Evolutionary conservation across 2,888 invertebrate species (phyloP).

Genomic region (Osmoderma eremita): DNA sequence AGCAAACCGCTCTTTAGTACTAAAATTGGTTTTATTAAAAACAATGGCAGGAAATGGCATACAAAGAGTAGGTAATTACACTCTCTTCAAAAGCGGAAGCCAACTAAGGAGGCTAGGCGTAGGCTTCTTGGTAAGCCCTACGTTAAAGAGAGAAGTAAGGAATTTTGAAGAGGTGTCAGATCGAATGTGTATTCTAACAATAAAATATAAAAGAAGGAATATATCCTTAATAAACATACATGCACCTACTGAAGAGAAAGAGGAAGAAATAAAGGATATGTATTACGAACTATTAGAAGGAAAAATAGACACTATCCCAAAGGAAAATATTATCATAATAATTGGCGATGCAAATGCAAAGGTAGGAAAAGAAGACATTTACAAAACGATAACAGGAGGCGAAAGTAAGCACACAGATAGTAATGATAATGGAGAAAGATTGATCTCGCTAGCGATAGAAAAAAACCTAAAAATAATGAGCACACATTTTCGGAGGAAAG

Average conservation of each 20-base stretch:
- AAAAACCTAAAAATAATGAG: slow-evolving; percentile 37
- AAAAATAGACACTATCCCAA: slow-evolving; percentile 12
- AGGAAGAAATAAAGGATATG: slow-evolving; percentile 28
- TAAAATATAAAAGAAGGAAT: not conserved
- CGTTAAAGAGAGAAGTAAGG: too few relatives aligned
- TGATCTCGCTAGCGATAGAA: slow-evolving; percentile 41
- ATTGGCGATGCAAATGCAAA: slow-evolving; percentile 32
- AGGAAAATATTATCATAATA: slow-evolving; percentile 29
- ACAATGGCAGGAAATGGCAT: too few relatives aligned
- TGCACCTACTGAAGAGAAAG: slow-evolving; percentile 39
- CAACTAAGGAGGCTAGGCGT: too few relatives aligned
- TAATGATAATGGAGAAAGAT: slow-evolving; percentile 20
- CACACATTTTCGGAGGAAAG: slow-evolving; percentile 39
- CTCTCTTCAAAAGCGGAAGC: too few relatives aligned
- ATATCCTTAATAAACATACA: slow-evolving; percentile 8
- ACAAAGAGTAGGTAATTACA: too few relatives aligned
- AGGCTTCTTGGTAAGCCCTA: too few relatives aligned
- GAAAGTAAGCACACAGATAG: slow-evolving; percentile 35
- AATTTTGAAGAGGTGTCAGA: not conserved
- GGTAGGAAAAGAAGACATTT: slow-evolving; percentile 38
- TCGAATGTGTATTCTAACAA: not conserved
- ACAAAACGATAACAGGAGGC: slow-evolving; percentile 31
- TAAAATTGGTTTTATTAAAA: too few relatives aligned
- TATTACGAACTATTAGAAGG: slow-evolving; percentile 31
- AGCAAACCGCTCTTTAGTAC: too few relatives aligned